These are phyloP conservation scores for Coelogynopora nodosa DNA, from an alignment of 2,888 invertebrate genomes.

Conservation along the genomic window DNA sequence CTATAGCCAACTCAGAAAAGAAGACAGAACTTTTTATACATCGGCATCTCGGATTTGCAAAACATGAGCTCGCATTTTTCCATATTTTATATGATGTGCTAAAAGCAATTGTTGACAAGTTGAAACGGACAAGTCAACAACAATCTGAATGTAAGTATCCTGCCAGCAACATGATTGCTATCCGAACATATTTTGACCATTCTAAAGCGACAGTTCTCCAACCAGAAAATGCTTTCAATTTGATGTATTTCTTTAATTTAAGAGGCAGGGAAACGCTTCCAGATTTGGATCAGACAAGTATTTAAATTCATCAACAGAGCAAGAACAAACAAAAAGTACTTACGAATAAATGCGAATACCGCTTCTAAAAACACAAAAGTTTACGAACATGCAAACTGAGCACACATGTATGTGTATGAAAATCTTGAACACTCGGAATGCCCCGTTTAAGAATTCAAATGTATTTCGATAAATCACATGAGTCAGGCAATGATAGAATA, in stretches of 20 bases:
- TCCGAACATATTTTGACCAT: neutral
- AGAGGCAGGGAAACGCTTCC: neutral
- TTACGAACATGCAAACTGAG: no score
- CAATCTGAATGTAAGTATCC: no score
- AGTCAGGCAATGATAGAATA: neutral
- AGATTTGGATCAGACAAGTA: neutral
- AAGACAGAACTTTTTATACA: neutral
- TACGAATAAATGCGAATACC: neutral
- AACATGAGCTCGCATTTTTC: neutral
- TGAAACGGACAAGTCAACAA: no score
- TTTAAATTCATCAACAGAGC: neutral
- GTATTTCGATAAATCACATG: neutral
- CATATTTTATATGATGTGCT: neutral
- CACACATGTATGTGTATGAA: no score
- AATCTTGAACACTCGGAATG: no score
- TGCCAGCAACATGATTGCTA: no score
- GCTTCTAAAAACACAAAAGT: neutral
- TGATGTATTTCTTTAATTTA: neutral
- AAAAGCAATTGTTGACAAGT: neutral
- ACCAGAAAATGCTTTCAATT: neutral
- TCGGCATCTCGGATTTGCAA: neutral
- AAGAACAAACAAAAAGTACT: neutral
- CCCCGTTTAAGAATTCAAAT: no score
- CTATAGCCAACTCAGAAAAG: neutral
- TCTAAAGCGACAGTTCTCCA: neutral